Base-by-base conservation (phyloP, 1,140 invertebrate genomes). In the Lepidurus apus region DNA sequence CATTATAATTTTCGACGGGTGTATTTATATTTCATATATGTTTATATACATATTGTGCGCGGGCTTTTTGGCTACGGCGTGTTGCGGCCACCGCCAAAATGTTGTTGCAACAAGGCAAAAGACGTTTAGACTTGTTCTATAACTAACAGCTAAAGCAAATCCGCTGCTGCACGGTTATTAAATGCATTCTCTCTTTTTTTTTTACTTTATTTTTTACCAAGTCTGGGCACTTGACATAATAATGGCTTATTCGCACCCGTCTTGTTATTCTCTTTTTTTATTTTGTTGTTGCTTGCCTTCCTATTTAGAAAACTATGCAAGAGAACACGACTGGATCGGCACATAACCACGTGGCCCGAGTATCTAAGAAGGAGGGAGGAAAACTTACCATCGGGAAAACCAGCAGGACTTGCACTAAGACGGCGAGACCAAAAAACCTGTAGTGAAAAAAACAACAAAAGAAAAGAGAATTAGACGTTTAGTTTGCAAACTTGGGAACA, bases 321-420 rank as follows among this genome's bases (percentile, higher is more conserved):
- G 9, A 65, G 53, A 65, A 65, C 5, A 47, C 53, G 53, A 21
- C 53, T 65, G 21, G 17, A 65, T 34, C 34, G 34, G 4, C 34
- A 34, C 34, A 21, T 65, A 65, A 65, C 53, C 53, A 65, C 53
- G 53, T 65, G 53, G 53, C 53, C 53, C 53, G 17, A n/a, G 17
- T 8, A 65, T 21, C 53, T 7, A 65, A 65, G 17, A 65, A n/a
- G 21, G 21, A 21, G 8, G 21, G 53, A 65, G 21, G 9, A 65
- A 65, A 65, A 65, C 53, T 65, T 65, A 65, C 53, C 53, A 65
- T 65, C 53, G 53, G 53, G 53, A 65, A 65, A 65, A 65, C 53
- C 53, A 65, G 53, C 53, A 21, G n/a, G 53, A 65, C 53, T 65
- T 65, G 53, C 53, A 21, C 53, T n/a, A 65, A 65, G 53, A 65